Base-by-base conservation (phyloP, 2,888 invertebrate genomes). In the Orgyia antiqua region DNA sequence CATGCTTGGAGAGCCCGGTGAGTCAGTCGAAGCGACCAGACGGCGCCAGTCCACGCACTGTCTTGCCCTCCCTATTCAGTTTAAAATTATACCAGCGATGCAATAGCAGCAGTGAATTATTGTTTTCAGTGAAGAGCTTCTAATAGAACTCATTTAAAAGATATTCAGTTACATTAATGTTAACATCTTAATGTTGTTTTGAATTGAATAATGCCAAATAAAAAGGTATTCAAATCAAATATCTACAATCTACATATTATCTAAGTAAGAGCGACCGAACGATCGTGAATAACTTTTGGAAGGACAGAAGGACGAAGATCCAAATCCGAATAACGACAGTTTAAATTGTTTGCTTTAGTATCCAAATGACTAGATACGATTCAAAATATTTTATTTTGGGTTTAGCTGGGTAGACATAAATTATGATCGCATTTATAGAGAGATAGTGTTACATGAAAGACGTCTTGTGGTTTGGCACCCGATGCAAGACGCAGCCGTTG, bases 1-100 rank as follows among this genome's bases (percentile, higher is more conserved):
- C 41, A 27, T 42, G 47, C 39, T 27, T 42, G 82, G 77, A 73
- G 74, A 71, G 72, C 60, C 83, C 82, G 51, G 63, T 84, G 84
- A 84, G 62, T 84, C 84, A 84, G 58, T 54, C 47, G 46, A 39
- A 39, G 53, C 80, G 77, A 36, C 83, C 66, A 78, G 82, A 78
- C 82, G 83, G 82, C 83, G 83, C 82, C 77, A 53, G 35, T 37
- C 45, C 64, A 66, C 62, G 64, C 65, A 67, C 67, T 73, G 71
- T 72, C 71, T 70, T 75, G 59, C 56, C 55, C 52, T 53, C 62
- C 63, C 60, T 58, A 32, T 59, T 58, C 51, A 31, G 47, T 58
- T 65, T 59, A 50, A 60, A 67, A 53, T 48, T 50, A 51, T 50
- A 51, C 38, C 39, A 43, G 30, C 41, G 45, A 49, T 47, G 38